A percentile compares a stretch with the other conserved stretches of the same genome.
Evolutionary conservation across 2,113 vertebrate species (phyloP).

Genomic region (Seriola quinqueradiata): DNA sequence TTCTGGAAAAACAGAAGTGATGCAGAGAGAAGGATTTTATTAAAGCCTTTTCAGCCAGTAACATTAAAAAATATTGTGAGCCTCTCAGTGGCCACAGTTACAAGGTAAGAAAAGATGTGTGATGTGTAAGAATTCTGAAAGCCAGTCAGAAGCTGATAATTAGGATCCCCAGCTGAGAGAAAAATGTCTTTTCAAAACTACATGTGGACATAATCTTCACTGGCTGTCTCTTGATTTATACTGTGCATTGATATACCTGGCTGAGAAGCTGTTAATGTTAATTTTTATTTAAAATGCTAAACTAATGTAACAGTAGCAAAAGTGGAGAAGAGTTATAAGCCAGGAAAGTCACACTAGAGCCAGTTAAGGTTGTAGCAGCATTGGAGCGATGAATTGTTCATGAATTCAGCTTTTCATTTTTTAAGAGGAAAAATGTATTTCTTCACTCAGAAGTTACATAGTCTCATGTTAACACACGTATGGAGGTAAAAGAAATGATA

Average conservation of each 20-base stretch:
- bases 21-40: slow-evolving; percentile 31
- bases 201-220: slow-evolving; percentile 7
- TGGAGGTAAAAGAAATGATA: neutral
- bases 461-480: neutral
- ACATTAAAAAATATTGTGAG: slow-evolving; percentile 8
- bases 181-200: slow-evolving; percentile 2
- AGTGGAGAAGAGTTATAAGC: neutral
- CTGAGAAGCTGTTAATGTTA: neutral
- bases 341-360: neutral
- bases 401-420: neutral
- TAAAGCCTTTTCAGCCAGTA: neutral
- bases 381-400: neutral
- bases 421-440: neutral
- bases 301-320: neutral
- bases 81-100: slow-evolving; percentile 19
- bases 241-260: neutral
- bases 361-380: neutral
- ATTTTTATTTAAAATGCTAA: neutral
- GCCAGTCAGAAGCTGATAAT: slow-evolving; percentile 23
- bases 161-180: slow-evolving; percentile 4
- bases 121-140: slow-evolving; percentile 10
- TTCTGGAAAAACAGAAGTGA: slow-evolving; percentile 37
- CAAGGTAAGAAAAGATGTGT: neutral
- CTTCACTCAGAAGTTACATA: neutral
- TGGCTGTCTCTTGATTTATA: neutral